Percentiles rank a stretch among this genome's conserved stretches.
These are phyloP conservation scores for Bicyclus anynana DNA, from an alignment of 1,140 invertebrate species.

Conservation along the genomic window DNA sequence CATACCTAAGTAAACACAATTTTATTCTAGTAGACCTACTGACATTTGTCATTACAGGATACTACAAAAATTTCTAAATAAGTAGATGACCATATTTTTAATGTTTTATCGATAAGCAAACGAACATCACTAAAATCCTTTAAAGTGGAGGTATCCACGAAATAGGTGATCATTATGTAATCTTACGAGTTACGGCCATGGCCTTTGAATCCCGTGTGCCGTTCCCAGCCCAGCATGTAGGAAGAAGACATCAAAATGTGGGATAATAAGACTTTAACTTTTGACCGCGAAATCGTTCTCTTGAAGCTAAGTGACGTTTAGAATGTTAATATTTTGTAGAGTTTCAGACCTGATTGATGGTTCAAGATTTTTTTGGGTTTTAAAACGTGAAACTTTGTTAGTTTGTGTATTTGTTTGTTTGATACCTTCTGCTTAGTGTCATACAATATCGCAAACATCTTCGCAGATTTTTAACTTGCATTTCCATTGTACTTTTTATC, in stretches of 20 bases:
- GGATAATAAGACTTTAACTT: slow-evolving; percentile 18
- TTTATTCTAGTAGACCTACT: no score
- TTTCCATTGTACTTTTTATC: no score
- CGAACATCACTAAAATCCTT: slow-evolving; percentile 33
- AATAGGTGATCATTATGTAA: slow-evolving; percentile 65
- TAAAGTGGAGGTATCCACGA: slow-evolving; percentile 39
- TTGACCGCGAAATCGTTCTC: not conserved
- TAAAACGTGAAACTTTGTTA: no score
- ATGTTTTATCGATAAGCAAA: slow-evolving; percentile 19
- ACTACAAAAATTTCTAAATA: no score
- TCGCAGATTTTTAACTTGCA: no score
- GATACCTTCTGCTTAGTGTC: no score
- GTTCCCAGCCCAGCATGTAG: slow-evolving; percentile 41
- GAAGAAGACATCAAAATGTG: slow-evolving; percentile 25
- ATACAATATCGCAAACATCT: no score
- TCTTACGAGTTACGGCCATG: slow-evolving; percentile 39
- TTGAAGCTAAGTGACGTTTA: not conserved
- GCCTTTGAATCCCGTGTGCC: slow-evolving; percentile 29
- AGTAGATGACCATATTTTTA: slow-evolving; percentile 5
- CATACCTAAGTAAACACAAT: no score
- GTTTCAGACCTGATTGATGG: not conserved
- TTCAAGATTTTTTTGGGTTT: no score
- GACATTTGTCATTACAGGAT: no score
- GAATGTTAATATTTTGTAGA: not conserved
- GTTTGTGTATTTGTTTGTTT: no score